Base-by-base conservation (phyloP, 2,113 vertebrate genomes). In the Rattus rattus region DNA sequence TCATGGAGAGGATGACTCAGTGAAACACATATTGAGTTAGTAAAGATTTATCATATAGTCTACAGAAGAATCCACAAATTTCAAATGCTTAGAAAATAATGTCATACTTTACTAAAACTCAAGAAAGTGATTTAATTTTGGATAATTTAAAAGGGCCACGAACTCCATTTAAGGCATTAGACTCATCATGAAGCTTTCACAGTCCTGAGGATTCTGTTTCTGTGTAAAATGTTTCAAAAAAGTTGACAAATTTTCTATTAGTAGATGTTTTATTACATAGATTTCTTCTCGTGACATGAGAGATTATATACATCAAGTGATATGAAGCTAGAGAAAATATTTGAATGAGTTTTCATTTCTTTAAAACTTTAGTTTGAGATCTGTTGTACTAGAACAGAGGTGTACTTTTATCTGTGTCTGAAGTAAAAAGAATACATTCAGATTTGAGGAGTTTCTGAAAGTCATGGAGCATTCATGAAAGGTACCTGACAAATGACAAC, bases 401-500 rank as follows among this genome's bases (percentile, higher is more conserved):
- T 59, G 0, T 67, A 24, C 33, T 85, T 92, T 89, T 47, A 77
- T 69, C 43, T 79, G 52, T 76, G 6, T 56, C 43, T 89, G 47
- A n/a, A 80, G 7, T 43, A 80, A 61, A 81, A 86, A 87, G 52
- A 75, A 79, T 43, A 49, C 14, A 30, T 88, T 83, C 92, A 84
- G 36, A 81, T 67, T 33, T 87, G 67, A 54, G 14, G 26, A 67
- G 20, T 95, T 30, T 39, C 52, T 95, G 65, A 95, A 97, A 80
- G 36, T 65, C 8, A 92, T 30, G 56, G 56, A 90, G 12, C 10
- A 86, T 59, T 61, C 22, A 72, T 65, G 24, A 52, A 92, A 89
- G 79, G 20, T 79, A 77, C 72, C 77, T 86, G 52, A 89, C 75
- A 73, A 94, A 73, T 92, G 47, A 88, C 28, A 93, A 28, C 5